Base-by-base conservation (phyloP, 2,888 invertebrate genomes). In the Drosophila borealis region DNA sequence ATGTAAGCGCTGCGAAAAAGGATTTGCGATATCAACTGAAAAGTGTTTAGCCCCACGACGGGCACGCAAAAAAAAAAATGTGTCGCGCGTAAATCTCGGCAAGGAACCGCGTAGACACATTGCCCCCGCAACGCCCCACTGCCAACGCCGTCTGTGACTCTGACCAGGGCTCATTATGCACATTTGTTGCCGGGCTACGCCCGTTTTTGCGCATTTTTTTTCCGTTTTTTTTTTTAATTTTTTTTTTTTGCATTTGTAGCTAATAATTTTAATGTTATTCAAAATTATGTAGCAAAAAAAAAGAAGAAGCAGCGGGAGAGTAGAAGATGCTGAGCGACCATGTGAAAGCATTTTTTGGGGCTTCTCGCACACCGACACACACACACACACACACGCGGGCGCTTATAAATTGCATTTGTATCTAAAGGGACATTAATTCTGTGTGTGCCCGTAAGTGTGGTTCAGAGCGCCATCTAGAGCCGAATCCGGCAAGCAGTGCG, bases 251-350 rank as follows among this genome's bases (percentile, higher is more conserved):
- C 74, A 81, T 81, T 81, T 83, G 83, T 80, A 89, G 90, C 90
- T 90, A 90, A 90, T 90, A 90, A 90, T 90, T 90, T 90, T 80
- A 88, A 88, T 81, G 88, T 86, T 90, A 90, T 90, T 90, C 82
- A 83, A 85, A 83, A 83, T 83, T 85, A 85, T 85, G 83, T 85
- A 81, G 74, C 46, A 62, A 63, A 80, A 80, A 79, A 67, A 65
- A 49, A 11, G 45, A 39, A 42, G 59, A 21, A 34, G 59, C 33
- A 29, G 53, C 13, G 14, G 53, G n/a, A 14, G 60, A 59, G 70
- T 21, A 41, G 44, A 60, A 53, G 74, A 53, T 49, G 73, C 34
- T 50, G 59, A 53, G 46, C 44, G 54, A 69, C 70, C 66, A 81
- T 81, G 81, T 81, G 78, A 73, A 75, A 81, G 74, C 75, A 78